These are phyloP conservation scores for Sminthopsis crassicaudata DNA, from an alignment of 2,113 vertebrate species.

Conservation along the genomic window DNA sequence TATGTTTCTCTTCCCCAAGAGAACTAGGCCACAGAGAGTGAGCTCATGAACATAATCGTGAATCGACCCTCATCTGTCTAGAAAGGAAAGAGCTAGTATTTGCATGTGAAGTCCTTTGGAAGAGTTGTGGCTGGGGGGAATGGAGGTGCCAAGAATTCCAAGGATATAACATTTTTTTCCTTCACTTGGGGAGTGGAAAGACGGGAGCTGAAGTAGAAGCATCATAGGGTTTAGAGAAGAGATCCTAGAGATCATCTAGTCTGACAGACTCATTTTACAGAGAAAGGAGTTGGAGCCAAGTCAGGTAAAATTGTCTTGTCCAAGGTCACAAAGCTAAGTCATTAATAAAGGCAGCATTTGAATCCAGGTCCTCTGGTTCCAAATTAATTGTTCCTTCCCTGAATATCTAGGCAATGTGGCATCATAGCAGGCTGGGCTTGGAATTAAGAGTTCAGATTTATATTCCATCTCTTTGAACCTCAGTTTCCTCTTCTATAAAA, in stretches of 20 bases:
- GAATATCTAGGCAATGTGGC: background rate
- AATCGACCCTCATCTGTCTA: background rate
- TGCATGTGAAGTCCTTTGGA: background rate
- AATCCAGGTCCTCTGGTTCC: background rate
- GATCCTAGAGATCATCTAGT: background rate
- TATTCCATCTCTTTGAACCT: background rate
- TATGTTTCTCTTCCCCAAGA: background rate
- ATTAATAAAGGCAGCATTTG: background rate
- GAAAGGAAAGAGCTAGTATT: background rate
- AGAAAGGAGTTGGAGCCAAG: background rate
- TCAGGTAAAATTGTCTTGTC: background rate
- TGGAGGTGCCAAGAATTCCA: background rate
- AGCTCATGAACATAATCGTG: background rate
- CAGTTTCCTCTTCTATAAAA: background rate
- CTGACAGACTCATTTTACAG: background rate
- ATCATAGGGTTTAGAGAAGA: background rate
- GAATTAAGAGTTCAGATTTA: background rate
- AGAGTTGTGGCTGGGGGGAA: background rate
- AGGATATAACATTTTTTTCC: background rate
- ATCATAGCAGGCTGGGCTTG: background rate
- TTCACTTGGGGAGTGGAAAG: background rate
- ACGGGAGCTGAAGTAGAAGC: background rate
- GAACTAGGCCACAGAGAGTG: background rate
- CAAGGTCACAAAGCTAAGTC: background rate
- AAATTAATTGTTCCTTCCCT: background rate